These are phyloP conservation scores for Falco peregrinus DNA, from an alignment of 2,797 vertebrate species.

Conservation along the genomic window DNA sequence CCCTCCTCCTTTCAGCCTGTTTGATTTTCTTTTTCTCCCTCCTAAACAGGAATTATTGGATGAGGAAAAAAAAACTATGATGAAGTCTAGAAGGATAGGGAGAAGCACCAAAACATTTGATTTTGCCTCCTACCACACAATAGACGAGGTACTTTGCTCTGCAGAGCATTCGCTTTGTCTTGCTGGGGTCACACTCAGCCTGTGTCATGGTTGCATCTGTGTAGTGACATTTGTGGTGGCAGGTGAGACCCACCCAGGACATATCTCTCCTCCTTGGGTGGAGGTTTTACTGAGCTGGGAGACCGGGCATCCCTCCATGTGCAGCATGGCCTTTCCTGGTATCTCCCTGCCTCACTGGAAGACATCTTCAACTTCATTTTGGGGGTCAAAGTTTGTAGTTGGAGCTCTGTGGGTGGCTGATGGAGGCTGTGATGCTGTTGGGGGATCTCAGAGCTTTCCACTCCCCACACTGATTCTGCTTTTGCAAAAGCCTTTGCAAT, in stretches of 20 bases:
- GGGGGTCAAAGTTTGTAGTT: not conserved
- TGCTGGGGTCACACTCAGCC: not conserved
- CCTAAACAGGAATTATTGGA: slow-evolving; percentile 69
- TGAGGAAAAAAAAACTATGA: slow-evolving; percentile 70
- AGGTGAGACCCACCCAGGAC: not conserved
- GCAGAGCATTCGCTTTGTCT: not conserved
- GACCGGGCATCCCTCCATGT: accelerated
- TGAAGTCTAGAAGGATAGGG: slow-evolving; percentile 28
- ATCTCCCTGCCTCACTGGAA: not conserved
- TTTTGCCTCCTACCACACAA: slow-evolving; percentile 75
- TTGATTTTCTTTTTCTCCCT: accelerated
- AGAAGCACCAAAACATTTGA: slow-evolving; percentile 67
- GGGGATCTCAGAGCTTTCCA: not conserved
- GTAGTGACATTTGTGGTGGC: accelerated
- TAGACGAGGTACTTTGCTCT: slow-evolving; percentile 71
- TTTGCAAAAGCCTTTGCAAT: not conserved
- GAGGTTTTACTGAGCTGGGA: not conserved
- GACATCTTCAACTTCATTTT: not conserved
- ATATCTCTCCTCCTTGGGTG: accelerated
- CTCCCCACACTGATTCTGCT: accelerated
- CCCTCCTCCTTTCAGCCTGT: not conserved
- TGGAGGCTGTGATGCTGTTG: not conserved
- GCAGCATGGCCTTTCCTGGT: not conserved
- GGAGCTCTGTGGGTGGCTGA: not conserved
- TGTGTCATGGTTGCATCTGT: accelerated